phyloP scores from a whole-genome alignment of 2,113 vertebrate genomes.

The Ceyx margarethae region DNA sequence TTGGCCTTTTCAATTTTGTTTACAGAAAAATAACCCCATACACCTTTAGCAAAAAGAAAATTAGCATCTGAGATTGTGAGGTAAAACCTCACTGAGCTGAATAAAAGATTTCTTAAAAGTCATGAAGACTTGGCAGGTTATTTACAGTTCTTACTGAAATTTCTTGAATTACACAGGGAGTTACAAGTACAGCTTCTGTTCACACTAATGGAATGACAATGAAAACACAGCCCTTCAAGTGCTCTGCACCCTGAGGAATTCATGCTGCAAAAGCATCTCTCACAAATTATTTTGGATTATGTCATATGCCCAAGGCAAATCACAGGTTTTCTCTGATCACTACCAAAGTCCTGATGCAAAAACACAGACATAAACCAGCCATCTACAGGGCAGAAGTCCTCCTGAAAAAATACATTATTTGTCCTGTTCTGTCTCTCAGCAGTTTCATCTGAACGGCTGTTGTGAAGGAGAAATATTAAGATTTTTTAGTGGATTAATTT shows the following conservation, averaged over 20 bases:
- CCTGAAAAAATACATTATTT: neutral
- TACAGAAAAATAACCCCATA: neutral
- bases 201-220: slow-evolving; percentile 17
- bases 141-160: slow-evolving; percentile 21
- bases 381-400: neutral
- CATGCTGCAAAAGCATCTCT: neutral
- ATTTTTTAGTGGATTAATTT: neutral
- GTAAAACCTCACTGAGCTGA: neutral
- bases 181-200: slow-evolving; percentile 21
- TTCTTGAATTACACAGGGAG: slow-evolving; percentile 6
- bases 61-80: neutral
- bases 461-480: neutral
- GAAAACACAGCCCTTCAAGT: slow-evolving; percentile 7
- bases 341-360: slow-evolving; percentile 8
- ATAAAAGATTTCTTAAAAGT: slow-evolving; percentile 13
- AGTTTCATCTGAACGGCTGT: neutral
- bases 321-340: neutral
- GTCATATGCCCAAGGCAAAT: slow-evolving; percentile 24
- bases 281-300: slow-evolving; percentile 35
- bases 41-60: neutral
- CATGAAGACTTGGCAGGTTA: neutral
- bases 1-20: slow-evolving; percentile 26
- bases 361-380: neutral
- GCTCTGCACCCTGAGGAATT: neutral
- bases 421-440: neutral